These are phyloP conservation scores for Melanotaenia maccullochi DNA, from an alignment of 2,797 vertebrate species.

Conservation along the genomic window DNA sequence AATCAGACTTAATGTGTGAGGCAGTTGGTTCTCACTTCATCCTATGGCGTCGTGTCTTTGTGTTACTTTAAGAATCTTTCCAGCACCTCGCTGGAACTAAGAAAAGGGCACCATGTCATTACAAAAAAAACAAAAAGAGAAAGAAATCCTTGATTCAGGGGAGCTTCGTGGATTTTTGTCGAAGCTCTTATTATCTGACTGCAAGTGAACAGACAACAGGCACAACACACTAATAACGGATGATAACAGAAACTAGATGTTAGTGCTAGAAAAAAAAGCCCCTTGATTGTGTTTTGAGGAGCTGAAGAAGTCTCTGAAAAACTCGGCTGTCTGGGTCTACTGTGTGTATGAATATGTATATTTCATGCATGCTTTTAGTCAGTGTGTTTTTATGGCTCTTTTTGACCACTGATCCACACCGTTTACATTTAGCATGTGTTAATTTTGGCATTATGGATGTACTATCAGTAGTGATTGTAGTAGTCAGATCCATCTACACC, in stretches of 20 bases:
- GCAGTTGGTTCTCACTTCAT: constrained; percentile 12
- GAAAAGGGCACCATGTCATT: not conserved
- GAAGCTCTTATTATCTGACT: constrained; percentile 20
- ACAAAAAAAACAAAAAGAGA: too few relatives aligned
- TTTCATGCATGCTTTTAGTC: constrained; percentile 27
- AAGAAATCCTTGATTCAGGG: constrained; percentile 9
- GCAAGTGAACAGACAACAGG: constrained; percentile 14
- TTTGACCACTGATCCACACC: constrained; percentile 2
- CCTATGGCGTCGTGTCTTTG: not conserved
- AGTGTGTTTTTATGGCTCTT: constrained; percentile 47
- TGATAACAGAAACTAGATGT: constrained; percentile 19
- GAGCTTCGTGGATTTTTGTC: constrained; percentile 7
- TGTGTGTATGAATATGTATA: constrained; percentile 15
- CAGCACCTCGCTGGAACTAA: constrained; percentile 4
- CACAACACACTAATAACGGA: constrained; percentile 34
- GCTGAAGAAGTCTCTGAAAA: constrained; percentile 39
- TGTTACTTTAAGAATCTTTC: not conserved
- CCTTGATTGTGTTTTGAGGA: constrained; percentile 36
- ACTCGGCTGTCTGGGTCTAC: not conserved
- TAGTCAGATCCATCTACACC: constrained; percentile 83
- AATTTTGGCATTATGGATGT: constrained; percentile 39
- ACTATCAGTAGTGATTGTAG: constrained; percentile 83
- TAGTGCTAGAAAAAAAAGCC: constrained; percentile 18
- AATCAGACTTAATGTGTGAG: constrained; percentile 16
- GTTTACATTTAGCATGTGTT: constrained; percentile 18